phyloP scores from a whole-genome alignment of 2,113 vertebrate species.

The Ancistrus triradiatus region DNA sequence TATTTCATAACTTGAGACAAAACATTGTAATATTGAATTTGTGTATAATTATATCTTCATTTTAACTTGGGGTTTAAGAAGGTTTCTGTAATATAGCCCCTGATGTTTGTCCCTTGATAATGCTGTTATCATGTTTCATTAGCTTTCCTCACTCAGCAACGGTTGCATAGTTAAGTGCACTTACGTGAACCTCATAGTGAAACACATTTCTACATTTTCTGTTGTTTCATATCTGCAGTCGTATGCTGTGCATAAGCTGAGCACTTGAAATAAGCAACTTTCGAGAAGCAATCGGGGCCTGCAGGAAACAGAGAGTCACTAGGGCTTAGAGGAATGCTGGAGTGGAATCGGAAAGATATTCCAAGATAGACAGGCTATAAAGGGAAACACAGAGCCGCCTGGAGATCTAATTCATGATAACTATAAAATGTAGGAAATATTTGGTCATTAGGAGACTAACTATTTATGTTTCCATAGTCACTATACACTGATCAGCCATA shows the following conservation, averaged over 20 bases:
- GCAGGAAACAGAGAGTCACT: slow-evolving; percentile 14
- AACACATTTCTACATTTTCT: neutral
- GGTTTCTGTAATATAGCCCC: too few species aligned
- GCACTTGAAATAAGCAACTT: slow-evolving; percentile 7
- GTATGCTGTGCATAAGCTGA: neutral
- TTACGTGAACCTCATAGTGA: too few species aligned
- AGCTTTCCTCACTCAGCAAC: too few species aligned
- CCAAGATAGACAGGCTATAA: slow-evolving; percentile 7
- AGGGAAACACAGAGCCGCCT: neutral
- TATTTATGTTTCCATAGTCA: neutral
- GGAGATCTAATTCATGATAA: slow-evolving; percentile 14
- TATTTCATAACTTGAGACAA: too few species aligned
- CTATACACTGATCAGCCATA: neutral
- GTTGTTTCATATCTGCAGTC: slow-evolving; percentile 5
- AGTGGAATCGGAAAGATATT: slow-evolving; percentile 16
- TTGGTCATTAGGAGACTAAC: neutral
- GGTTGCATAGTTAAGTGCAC: too few species aligned
- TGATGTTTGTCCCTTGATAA: too few species aligned
- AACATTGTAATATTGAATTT: too few species aligned
- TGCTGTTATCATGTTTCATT: too few species aligned
- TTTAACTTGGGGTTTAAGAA: too few species aligned
- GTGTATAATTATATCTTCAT: neutral
- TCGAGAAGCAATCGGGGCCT: neutral
- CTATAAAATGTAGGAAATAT: slow-evolving; percentile 17
- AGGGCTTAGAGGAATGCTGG: slow-evolving; percentile 29